Percentiles rank a stretch among this genome's conserved stretches.
phyloP scores from a whole-genome alignment of 2,113 vertebrate species.

The Microtus montanus region DNA sequence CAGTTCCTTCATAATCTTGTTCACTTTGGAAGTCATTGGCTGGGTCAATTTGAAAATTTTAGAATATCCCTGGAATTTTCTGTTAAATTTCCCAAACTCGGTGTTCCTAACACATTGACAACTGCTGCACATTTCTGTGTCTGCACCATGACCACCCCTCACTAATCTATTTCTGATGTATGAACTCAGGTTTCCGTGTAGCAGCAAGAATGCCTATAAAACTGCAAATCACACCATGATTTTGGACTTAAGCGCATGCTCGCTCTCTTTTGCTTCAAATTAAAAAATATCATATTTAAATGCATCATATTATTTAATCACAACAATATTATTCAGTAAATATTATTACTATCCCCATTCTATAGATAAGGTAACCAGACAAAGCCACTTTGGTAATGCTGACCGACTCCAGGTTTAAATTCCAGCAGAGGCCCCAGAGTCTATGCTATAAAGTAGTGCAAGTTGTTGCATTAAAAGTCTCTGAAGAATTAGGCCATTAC shows the following conservation, averaged over 20 bases:
- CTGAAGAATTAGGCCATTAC: not conserved
- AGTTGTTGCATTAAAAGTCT: not conserved
- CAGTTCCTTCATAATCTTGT: not conserved
- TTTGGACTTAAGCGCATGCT: accelerated
- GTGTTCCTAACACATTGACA: not conserved
- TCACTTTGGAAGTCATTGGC: not conserved
- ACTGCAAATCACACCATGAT: not conserved
- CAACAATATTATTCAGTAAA: not conserved
- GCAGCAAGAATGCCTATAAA: not conserved
- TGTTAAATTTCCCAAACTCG: not conserved
- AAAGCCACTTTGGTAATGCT: not conserved
- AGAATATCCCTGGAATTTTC: not conserved
- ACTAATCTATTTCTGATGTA: not conserved
- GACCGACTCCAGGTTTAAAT: not conserved
- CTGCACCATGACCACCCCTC: not conserved
- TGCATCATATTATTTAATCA: not conserved
- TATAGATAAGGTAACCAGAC: not conserved
- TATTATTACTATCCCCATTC: not conserved
- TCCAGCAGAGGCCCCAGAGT: not conserved
- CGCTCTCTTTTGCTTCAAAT: not conserved
- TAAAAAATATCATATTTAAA: not conserved
- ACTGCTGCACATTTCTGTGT: not conserved
- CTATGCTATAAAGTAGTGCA: not conserved
- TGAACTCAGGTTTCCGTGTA: not conserved
- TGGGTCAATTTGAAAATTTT: not conserved